A percentile compares a stretch with the other conserved stretches of the same genome.
Conservation (phyloP, 2,113 vertebrate genomes). For the Collichthys lucidus region DNA sequence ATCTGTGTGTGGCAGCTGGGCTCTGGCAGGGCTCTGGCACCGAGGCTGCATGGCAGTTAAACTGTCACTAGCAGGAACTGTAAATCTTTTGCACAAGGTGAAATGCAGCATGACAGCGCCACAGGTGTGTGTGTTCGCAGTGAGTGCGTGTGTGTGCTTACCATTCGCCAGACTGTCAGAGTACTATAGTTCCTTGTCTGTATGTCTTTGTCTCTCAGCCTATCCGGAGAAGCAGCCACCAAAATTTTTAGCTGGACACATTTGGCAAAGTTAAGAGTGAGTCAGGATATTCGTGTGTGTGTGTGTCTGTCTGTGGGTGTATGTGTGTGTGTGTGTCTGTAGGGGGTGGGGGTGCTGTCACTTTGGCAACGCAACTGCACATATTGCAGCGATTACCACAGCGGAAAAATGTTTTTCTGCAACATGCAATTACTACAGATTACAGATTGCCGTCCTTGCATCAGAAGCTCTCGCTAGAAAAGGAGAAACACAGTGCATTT, state of each 20-base stretch:
- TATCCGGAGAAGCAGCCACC: slow-evolving; percentile 35
- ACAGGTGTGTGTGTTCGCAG: slow-evolving; percentile 67
- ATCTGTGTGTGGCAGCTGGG: slow-evolving; percentile 75
- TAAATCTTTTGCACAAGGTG: slow-evolving; percentile 71
- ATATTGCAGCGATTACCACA: slow-evolving; percentile 88
- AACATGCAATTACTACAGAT: slow-evolving; percentile 90
- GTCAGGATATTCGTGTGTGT: slow-evolving; percentile 55
- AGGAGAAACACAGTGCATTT: slow-evolving; percentile 75
- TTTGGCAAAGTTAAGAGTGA: slow-evolving; percentile 65
- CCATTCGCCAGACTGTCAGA: slow-evolving; percentile 32
- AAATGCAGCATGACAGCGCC: slow-evolving; percentile 66
- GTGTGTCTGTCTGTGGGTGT: slow-evolving; percentile 28
- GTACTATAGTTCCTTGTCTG: slow-evolving; percentile 25
- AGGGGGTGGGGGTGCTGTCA: slow-evolving; percentile 83
- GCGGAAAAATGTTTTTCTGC: slow-evolving; percentile 89
- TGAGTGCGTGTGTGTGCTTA: not conserved
- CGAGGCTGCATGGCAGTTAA: slow-evolving; percentile 74
- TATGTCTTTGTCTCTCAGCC: slow-evolving; percentile 31
- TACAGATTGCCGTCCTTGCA: slow-evolving; percentile 87
- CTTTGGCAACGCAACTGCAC: slow-evolving; percentile 85
- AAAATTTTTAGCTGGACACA: slow-evolving; percentile 39
- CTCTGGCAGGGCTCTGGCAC: slow-evolving; percentile 65
- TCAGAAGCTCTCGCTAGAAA: slow-evolving; percentile 82
- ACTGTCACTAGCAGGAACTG: slow-evolving; percentile 77
- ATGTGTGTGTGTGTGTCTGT: slow-evolving; percentile 56